phyloP scores from a whole-genome alignment of 2,888 invertebrate genomes.

The Rhagonycha fulva region DNA sequence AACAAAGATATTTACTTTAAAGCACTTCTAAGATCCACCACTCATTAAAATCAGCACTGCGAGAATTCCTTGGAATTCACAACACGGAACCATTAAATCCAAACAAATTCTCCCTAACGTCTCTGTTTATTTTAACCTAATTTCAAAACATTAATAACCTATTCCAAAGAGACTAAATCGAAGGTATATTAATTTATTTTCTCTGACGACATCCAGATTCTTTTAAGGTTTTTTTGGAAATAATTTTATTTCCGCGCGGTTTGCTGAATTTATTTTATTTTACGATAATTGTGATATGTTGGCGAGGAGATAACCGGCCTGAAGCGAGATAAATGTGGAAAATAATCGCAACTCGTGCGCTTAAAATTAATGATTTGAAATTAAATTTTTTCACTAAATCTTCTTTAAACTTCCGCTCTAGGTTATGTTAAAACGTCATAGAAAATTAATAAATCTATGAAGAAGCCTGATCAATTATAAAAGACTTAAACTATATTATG shows the following conservation, averaged over 20 bases:
- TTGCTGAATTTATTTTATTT: not conserved
- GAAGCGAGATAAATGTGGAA: not conserved
- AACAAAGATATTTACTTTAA: not conserved
- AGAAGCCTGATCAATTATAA: not conserved
- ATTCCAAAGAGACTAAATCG: not conserved
- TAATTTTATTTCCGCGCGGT: not conserved
- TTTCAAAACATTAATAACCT: not conserved
- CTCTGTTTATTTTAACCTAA: not conserved
- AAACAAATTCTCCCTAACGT: not conserved
- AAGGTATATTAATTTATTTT: too few species aligned
- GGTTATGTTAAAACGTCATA: not conserved
- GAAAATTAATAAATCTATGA: not conserved
- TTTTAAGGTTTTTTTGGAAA: not conserved
- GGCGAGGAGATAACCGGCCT: not conserved
- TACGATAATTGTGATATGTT: not conserved
- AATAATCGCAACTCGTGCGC: not conserved
- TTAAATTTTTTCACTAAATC: not conserved
- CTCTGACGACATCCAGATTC: too few species aligned
- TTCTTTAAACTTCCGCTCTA: not conserved
- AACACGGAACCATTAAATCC: not conserved
- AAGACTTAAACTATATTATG: not conserved
- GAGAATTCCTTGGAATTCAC: not conserved
- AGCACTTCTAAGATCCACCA: not conserved
- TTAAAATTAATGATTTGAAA: not conserved
- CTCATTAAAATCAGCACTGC: not conserved